Percentiles rank a stretch among this genome's conserved stretches.
phyloP scores from a whole-genome alignment of 1,140 invertebrate species.

The Drosophila bocqueti region DNA sequence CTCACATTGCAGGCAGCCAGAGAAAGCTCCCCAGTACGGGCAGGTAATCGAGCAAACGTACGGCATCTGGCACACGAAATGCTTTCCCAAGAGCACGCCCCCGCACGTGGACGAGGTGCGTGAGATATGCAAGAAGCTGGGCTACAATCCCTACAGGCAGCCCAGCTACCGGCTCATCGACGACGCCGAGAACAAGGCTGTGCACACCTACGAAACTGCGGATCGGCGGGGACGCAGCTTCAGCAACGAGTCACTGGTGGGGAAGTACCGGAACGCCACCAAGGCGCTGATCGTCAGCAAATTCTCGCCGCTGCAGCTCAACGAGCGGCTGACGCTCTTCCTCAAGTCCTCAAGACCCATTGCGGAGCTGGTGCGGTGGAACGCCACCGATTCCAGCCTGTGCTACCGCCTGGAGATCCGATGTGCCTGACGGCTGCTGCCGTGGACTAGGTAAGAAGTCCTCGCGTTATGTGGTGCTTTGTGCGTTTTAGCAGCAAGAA shows the following conservation, averaged over 20 bases:
- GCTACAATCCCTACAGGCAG: slow-evolving; percentile 75
- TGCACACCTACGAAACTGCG: slow-evolving; percentile 60
- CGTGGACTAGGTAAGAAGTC: slow-evolving; percentile 2
- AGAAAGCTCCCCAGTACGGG: slow-evolving; percentile 75
- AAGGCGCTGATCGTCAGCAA: slow-evolving; percentile 78
- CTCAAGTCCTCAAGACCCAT: slow-evolving; percentile 77
- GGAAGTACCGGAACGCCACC: slow-evolving; percentile 71
- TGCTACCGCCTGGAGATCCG: slow-evolving; percentile 79
- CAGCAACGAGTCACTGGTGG: slow-evolving; percentile 59
- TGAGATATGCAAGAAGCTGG: slow-evolving; percentile 85
- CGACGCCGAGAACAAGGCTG: slow-evolving; percentile 65
- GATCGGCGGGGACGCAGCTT: slow-evolving; percentile 67
- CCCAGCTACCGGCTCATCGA: slow-evolving; percentile 79
- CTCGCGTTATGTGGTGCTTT: slow-evolving; percentile 49
- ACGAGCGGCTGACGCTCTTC: slow-evolving; percentile 73
- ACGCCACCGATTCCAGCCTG: slow-evolving; percentile 67
- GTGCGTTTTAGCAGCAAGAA: slow-evolving; percentile 80
- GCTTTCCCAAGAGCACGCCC: slow-evolving; percentile 85
- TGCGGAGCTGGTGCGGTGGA: slow-evolving; percentile 77
- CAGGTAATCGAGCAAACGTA: slow-evolving; percentile 86
- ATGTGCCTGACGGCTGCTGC: slow-evolving; percentile 49
- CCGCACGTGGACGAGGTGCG: slow-evolving; percentile 80
- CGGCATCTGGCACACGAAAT: slow-evolving; percentile 88
- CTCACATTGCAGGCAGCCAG: slow-evolving; percentile 39
- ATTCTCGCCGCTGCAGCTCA: slow-evolving; percentile 77